Percentiles rank a stretch among this genome's conserved stretches.
Conservation (phyloP, 2,888 invertebrate species). For the Hypena proboscidalis region DNA sequence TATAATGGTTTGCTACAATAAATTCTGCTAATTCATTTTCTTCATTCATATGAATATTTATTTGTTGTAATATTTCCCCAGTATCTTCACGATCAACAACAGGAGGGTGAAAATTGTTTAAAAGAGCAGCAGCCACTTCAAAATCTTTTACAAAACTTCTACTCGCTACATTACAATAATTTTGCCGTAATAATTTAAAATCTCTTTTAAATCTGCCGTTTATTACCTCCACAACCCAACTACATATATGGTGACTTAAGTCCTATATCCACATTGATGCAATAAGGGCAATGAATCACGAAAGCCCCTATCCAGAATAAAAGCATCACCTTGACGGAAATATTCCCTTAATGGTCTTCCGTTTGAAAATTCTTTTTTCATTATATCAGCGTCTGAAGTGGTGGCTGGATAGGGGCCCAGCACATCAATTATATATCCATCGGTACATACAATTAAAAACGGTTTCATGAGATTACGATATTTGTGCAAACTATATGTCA, state of each 20-base stretch:
- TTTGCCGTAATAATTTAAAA: constrained; percentile 21
- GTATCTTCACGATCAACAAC: constrained; percentile 11
- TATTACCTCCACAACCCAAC: too few relatives aligned
- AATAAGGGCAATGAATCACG: constrained; percentile 7
- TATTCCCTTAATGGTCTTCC: neutral
- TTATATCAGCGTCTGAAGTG: constrained; percentile 3
- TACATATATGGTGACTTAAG: constrained; percentile 14
- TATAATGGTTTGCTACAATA: constrained; percentile 8
- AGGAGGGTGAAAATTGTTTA: constrained; percentile 14
- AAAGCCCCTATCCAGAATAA: constrained; percentile 3
- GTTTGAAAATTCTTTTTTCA: neutral
- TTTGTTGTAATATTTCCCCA: constrained; percentile 9
- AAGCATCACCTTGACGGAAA: neutral
- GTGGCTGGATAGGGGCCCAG: constrained; percentile 15
- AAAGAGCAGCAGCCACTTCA: constrained; percentile 7
- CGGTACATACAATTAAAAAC: constrained; percentile 4
- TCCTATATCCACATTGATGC: constrained; percentile 10
- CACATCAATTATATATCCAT: constrained; percentile 15
- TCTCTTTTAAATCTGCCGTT: constrained; percentile 20
- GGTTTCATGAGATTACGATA: constrained; percentile 10
- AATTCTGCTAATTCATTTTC: constrained; percentile 10
- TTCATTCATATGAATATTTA: constrained; percentile 11
- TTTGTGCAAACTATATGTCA: constrained; percentile 9
- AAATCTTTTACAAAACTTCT: constrained; percentile 11
- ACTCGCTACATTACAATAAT: constrained; percentile 15